These are phyloP conservation scores for Homalodisca vitripennis DNA, from an alignment of 1,140 invertebrate species.

Conservation along the genomic window DNA sequence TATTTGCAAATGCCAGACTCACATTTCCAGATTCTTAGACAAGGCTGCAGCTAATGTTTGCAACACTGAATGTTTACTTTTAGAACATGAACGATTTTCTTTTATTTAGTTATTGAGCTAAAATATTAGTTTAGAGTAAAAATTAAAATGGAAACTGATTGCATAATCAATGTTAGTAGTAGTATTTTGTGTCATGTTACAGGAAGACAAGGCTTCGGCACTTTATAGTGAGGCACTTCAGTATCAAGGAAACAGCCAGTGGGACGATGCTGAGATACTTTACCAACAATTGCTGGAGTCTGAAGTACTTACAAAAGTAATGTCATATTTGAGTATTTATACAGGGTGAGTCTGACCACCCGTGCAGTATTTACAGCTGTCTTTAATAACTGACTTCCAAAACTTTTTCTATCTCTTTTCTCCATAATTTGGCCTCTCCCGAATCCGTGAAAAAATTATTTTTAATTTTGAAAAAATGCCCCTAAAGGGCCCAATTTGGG, in stretches of 20 bases:
- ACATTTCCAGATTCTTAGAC: background rate
- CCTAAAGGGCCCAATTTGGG: background rate
- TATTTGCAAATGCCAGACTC: background rate
- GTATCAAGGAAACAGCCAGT: constrained; percentile 34
- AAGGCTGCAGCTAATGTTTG: background rate
- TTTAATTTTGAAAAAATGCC: background rate
- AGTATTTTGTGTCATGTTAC: no score
- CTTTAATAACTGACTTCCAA: background rate
- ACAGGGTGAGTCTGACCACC: no score
- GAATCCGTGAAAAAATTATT: background rate
- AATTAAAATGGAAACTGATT: background rate
- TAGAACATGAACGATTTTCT: background rate
- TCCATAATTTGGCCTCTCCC: background rate
- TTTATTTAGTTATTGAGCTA: background rate
- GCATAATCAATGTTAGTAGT: no score
- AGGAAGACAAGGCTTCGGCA: constrained; percentile 40
- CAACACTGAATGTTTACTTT: background rate
- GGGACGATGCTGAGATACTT: constrained; percentile 36
- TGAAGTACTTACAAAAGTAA: constrained; percentile 38
- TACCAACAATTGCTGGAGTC: constrained; percentile 37
- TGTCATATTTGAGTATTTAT: background rate
- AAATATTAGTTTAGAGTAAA: background rate
- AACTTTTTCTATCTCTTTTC: background rate
- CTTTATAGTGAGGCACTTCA: constrained; percentile 38
- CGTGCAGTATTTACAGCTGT: no score